Conservation (phyloP, 2,888 invertebrate genomes). For the Agapostemon virescens region DNA sequence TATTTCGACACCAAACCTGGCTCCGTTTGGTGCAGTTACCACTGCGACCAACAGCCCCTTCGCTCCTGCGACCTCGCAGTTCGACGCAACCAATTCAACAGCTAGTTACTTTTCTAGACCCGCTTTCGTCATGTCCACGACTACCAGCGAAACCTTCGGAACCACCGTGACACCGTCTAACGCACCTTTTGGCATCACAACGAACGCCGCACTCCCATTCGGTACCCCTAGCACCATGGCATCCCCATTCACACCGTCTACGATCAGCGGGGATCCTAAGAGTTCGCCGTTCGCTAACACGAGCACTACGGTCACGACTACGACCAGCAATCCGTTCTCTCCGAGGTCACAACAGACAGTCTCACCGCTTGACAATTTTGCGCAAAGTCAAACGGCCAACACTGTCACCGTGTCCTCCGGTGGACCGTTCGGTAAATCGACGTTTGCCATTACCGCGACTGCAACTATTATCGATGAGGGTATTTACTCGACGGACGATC, state of each 20-base stretch:
- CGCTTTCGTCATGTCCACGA: constrained; percentile 44
- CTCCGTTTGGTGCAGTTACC: constrained; percentile 44
- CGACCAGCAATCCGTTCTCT: constrained; percentile 55
- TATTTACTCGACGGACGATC: constrained; percentile 69
- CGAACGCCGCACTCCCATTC: constrained; percentile 33
- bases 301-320: constrained; percentile 55
- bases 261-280: constrained; percentile 37
- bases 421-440: constrained; percentile 61
- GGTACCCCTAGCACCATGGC: constrained; percentile 29
- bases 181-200: constrained; percentile 55
- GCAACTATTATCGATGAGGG: constrained; percentile 68
- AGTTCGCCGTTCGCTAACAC: constrained; percentile 58
- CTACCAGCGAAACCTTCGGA: constrained; percentile 49
- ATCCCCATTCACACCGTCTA: constrained; percentile 44
- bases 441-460: constrained; percentile 55
- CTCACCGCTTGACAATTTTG: constrained; percentile 59
- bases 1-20: constrained; percentile 31
- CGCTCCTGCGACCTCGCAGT: constrained; percentile 51
- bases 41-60: constrained; percentile 51
- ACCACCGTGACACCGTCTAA: constrained; percentile 60
- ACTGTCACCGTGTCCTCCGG: constrained; percentile 30
- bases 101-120: constrained; percentile 40
- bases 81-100: constrained; percentile 39
- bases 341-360: constrained; percentile 46
- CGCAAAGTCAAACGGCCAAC: constrained; percentile 33